Conservation (phyloP, 2,797 vertebrate genomes). For the Melanogrammus aeglefinus region DNA sequence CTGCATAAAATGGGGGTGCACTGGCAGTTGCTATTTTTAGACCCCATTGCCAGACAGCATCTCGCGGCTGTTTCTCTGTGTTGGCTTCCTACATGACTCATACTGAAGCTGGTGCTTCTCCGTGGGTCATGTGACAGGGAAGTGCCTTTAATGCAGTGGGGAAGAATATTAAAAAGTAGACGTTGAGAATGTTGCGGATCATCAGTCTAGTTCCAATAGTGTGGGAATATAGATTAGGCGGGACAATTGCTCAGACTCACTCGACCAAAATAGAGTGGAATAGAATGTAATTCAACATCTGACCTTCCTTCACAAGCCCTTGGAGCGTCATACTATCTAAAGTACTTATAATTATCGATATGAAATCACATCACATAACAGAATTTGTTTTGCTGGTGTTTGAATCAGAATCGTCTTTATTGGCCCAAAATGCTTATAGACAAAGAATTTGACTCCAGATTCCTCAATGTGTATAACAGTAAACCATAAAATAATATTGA, state of each 20-base stretch:
- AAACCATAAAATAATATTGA: no score
- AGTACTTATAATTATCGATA: neutral
- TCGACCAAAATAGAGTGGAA: neutral
- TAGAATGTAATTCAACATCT: neutral
- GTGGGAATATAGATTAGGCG: neutral
- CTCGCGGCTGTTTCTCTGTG: conserved; percentile 48
- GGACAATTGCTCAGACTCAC: neutral
- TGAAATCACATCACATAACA: neutral
- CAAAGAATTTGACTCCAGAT: neutral
- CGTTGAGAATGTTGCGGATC: neutral
- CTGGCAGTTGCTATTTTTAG: conserved; percentile 65
- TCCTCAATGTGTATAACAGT: no score
- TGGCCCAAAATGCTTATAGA: neutral
- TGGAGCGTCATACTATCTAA: no score
- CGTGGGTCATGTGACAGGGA: conserved; percentile 49
- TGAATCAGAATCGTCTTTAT: neutral
- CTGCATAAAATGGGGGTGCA: conserved; percentile 47
- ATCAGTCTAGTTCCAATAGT: no score
- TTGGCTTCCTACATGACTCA: conserved; percentile 48
- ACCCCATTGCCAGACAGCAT: conserved; percentile 43
- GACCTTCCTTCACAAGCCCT: neutral
- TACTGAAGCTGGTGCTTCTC: conserved; percentile 39
- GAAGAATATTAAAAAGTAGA: neutral
- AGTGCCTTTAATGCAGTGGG: conserved; percentile 35
- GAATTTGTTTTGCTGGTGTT: neutral